Conservation (phyloP, 2,113 vertebrate species). For the Fulica atra region DNA sequence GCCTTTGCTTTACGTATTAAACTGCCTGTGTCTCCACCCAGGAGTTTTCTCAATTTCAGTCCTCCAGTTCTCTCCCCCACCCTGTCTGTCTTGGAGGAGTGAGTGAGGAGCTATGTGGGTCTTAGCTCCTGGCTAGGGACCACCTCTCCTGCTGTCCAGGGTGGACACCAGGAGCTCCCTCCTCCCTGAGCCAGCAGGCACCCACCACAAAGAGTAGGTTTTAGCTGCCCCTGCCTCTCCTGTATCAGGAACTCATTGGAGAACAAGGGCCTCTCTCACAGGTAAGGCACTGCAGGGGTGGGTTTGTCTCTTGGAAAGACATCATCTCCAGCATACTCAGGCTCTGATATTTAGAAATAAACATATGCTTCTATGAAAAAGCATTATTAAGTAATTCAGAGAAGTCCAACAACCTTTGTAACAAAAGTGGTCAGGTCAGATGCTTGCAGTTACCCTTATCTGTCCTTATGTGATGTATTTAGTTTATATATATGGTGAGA, state of each 20-base stretch:
- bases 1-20: too few relatives aligned
- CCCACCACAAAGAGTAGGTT: fast-evolving
- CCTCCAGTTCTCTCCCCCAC: too few relatives aligned
- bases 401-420: neutral
- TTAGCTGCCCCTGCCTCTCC: neutral
- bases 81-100: too few relatives aligned
- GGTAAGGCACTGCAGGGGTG: fast-evolving
- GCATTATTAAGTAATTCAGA: neutral
- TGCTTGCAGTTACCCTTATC: neutral
- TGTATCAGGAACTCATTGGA: neutral
- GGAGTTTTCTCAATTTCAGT: too few relatives aligned
- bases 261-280: neutral
- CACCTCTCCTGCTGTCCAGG: neutral
- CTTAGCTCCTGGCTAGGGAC: too few relatives aligned
- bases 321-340: neutral
- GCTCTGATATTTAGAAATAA: neutral
- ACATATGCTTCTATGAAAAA: neutral
- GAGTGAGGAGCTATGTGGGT: too few relatives aligned
- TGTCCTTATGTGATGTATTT: neutral
- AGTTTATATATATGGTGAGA: neutral
- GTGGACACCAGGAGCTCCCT: neutral
- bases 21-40: too few relatives aligned
- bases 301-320: neutral
- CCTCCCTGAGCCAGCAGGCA: neutral
- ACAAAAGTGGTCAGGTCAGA: neutral